Evolutionary conservation across 1,140 invertebrate species (phyloP).

Genomic region (Drosophila sp.): DNA sequence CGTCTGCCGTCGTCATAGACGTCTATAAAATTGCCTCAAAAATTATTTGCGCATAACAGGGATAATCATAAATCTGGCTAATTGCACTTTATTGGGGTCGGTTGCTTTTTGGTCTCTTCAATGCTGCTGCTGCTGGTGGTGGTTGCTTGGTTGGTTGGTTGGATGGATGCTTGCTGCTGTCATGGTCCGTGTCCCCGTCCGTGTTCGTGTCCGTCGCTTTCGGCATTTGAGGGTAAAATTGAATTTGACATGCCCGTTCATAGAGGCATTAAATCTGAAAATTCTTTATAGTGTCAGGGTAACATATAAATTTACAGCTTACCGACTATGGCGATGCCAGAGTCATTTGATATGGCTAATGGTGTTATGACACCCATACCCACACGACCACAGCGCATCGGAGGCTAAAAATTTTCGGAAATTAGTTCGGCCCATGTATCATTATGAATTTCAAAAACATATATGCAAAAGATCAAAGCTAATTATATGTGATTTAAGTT

Average conservation of each 20-base stretch:
- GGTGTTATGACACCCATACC: conserved; percentile 49
- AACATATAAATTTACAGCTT: conserved; percentile 70
- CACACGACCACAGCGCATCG: not conserved
- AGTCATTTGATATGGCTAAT: conserved; percentile 68
- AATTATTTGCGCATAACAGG: conserved; percentile 82
- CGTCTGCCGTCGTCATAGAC: conserved; percentile 50
- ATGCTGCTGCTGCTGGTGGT: conserved; percentile 12
- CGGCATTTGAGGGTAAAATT: conserved; percentile 66
- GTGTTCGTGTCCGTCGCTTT: conserved; percentile 10
- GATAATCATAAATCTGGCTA: conserved; percentile 83
- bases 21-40: conserved; percentile 75
- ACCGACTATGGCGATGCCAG: conserved; percentile 46
- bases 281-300: conserved; percentile 46
- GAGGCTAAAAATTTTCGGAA: not conserved
- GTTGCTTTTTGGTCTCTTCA: conserved; percentile 12
- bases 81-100: conserved; percentile 81
- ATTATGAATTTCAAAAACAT: too few relatives aligned
- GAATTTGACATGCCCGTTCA: conserved; percentile 75
- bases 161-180: not conserved
- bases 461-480: not conserved
- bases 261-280: conserved; percentile 63
- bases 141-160: conserved; percentile 29
- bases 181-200: not conserved
- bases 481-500: conserved; percentile 5
- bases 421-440: not conserved